Conservation (phyloP, 2,113 vertebrate genomes). For the Bothrops jararaca region DNA sequence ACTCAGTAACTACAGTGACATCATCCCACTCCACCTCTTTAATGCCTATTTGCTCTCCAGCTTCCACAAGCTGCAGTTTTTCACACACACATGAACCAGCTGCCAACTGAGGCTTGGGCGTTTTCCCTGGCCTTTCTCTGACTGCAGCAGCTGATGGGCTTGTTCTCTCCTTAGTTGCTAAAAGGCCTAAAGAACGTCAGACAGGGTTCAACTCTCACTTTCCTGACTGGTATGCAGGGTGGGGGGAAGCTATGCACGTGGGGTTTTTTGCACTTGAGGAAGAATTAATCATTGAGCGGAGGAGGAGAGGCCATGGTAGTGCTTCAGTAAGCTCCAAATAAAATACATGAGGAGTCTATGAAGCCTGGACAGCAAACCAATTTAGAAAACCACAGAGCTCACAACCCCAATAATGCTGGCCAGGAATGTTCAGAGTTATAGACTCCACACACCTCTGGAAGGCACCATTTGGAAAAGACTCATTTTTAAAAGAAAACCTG, state of each 20-base stretch:
- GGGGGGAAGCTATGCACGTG: neutral
- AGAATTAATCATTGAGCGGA: neutral
- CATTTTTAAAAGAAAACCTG: neutral
- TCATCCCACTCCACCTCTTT: conserved; percentile 26
- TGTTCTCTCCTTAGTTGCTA: neutral
- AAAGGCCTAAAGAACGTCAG: neutral
- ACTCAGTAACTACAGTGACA: conserved; percentile 36
- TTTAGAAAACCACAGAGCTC: neutral
- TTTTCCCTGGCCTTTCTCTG: accelerated
- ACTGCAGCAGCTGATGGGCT: neutral
- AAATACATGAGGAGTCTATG: neutral
- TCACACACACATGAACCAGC: conserved; percentile 4
- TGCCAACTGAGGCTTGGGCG: conserved; percentile 7
- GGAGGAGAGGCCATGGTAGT: neutral
- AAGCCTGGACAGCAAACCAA: neutral
- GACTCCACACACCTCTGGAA: neutral
- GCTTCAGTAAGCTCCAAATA: accelerated
- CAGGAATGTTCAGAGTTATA: neutral
- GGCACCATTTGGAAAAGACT: neutral
- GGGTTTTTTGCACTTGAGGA: accelerated
- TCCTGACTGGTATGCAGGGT: accelerated
- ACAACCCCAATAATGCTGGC: neutral
- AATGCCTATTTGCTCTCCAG: neutral
- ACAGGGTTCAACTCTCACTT: neutral
- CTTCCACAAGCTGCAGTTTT: neutral